Percentiles rank a stretch among this genome's conserved stretches.
These are phyloP conservation scores for Trididemnum nubilum DNA, from an alignment of 23 tunicate genomes.

Conservation along the genomic window DNA sequence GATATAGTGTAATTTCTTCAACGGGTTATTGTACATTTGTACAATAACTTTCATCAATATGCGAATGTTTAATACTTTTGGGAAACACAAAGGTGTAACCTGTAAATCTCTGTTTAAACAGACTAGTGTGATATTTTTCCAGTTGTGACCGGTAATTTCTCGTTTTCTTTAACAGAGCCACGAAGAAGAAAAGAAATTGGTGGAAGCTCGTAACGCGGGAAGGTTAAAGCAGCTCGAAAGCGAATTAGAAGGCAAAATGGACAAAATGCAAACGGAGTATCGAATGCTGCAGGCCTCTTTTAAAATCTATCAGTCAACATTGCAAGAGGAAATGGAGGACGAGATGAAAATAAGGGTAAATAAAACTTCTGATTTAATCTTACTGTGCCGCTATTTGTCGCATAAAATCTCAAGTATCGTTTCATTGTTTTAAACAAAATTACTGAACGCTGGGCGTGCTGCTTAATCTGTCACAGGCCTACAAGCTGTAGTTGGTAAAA, in stretches of 20 bases:
- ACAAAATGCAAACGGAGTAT: conserved; percentile 62
- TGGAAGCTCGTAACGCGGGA: conserved; percentile 12
- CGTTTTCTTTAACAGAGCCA: no score
- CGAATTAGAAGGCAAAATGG: conserved; percentile 28
- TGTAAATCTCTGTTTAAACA: no score
- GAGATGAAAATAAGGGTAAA: conserved; percentile 39
- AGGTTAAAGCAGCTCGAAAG: conserved; percentile 37
- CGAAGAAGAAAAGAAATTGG: conserved; percentile 31
- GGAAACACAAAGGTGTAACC: no score
- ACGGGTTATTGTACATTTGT: no score
- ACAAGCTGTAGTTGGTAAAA: no score
- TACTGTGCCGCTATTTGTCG: background rate
- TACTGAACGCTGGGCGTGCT: no score
- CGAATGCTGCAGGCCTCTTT: conserved; percentile 85
- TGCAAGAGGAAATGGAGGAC: conserved; percentile 73
- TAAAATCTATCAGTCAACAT: conserved; percentile 58
- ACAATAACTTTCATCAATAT: no score
- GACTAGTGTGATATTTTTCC: no score
- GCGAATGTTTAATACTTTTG: no score
- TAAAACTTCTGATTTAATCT: no score
- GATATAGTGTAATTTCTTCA: no score
- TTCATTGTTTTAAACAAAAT: background rate
- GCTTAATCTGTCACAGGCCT: background rate
- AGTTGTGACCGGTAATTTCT: no score
- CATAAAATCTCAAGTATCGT: background rate